Conservation (phyloP, 2,797 vertebrate species). For the Erethizon dorsatum region DNA sequence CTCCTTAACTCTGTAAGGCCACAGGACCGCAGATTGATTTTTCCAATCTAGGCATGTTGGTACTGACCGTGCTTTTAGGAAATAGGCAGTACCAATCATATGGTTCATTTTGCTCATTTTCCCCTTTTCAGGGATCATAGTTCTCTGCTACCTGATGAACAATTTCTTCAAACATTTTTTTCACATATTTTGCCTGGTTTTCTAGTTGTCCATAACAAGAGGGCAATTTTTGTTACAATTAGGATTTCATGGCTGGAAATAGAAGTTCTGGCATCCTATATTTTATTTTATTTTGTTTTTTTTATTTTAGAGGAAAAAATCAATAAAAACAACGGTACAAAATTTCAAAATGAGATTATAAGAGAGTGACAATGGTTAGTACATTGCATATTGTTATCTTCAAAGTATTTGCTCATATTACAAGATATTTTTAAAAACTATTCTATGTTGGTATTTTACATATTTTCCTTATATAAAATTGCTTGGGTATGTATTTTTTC, state of each 20-base stretch:
- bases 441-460: neutral
- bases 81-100: neutral
- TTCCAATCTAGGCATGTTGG: neutral
- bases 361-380: too few species aligned
- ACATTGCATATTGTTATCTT: too few species aligned
- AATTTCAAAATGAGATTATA: too few species aligned
- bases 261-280: neutral
- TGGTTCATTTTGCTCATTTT: neutral
- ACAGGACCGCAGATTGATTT: neutral
- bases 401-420: too few species aligned
- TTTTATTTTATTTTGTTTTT: too few species aligned
- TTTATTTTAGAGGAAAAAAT: too few species aligned
- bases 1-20: neutral
- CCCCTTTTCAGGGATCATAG: neutral
- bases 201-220: neutral
- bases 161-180: neutral
- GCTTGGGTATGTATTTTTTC: neutral
- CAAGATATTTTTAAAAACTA: neutral
- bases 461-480: neutral
- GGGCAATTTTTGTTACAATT: neutral
- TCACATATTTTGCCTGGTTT: neutral
- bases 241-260: neutral
- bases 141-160: neutral
- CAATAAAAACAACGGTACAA: too few species aligned
- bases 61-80: neutral